Evolutionary conservation across 2,797 vertebrate genomes (phyloP), one percentile per base, ranked within the genome.

Genomic region (Potorous gilbertii): DNA sequence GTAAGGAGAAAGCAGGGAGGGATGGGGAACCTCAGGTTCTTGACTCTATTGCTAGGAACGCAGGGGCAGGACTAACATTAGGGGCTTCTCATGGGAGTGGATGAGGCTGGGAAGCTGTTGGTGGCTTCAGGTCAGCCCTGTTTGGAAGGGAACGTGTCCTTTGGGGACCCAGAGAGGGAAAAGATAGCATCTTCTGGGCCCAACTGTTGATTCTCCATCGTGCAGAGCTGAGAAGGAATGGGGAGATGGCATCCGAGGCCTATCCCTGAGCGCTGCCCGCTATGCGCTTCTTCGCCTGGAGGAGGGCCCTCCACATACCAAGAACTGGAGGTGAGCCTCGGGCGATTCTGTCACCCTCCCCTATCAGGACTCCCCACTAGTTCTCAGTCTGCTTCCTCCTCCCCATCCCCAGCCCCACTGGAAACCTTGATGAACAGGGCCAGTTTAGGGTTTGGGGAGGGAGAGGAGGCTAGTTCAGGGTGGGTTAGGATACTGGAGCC

Each of bases 221-320:
- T 92, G 1, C 98, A 99, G 99, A 93, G 99, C 99, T 18, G 99
- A 99, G 98, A 99, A 99, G 97, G 99, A 99, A 97, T 99, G 99
- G 99, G 99, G 99, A 0, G 99, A 99, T 1, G 99, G 99, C 28
- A 99, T 99, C 93, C 99, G 99, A 93, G 99, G 99, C 66, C 98
- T 99, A 91, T 99, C 99, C 0, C 99, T 99, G 24, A 99, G 99
- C 0, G 99, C 99, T 0, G 99, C 99, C 29, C 99, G 99, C 94
- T 99, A 99, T 0, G 99, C 99, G 8, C 98, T 99, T 50, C 98
- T 99, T 31, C 98, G 99, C 4, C 98, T 99, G 74, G 99, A 99
- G 96, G 99, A 99, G 87, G 99, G 99, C 90, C 99, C 99, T 5
- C 99, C 99, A 0, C 99, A 99, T 98, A 99, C 99, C 55, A 99